Evolutionary conservation across 2,797 vertebrate species (phyloP).

Genomic region (Vultur gryphus): DNA sequence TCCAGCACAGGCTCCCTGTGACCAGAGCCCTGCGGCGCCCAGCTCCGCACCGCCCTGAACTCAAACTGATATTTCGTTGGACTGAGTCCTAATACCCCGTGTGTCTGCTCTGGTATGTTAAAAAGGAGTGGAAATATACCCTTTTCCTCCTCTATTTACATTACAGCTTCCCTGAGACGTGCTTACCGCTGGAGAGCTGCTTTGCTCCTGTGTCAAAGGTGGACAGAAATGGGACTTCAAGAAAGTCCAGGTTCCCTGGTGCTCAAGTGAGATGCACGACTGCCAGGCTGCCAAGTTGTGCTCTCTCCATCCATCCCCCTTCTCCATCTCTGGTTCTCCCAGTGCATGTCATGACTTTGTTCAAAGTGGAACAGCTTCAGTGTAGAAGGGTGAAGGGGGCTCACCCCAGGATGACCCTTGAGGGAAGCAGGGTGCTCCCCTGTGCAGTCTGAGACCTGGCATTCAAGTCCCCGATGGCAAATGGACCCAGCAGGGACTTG

Average conservation of each 20-base stretch:
- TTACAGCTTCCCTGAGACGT: not conserved
- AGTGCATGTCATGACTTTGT: not conserved
- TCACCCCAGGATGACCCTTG: not conserved
- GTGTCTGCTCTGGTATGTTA: not conserved
- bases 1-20: not conserved
- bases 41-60: fast-evolving
- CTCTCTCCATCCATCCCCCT: not conserved
- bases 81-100: fast-evolving
- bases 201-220: not conserved
- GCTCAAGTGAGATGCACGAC: not conserved
- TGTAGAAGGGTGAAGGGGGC: not conserved
- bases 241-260: not conserved
- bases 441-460: not conserved
- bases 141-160: fast-evolving
- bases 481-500: not conserved
- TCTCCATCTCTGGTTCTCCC: not conserved
- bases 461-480: fast-evolving
- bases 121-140: not conserved
- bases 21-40: not conserved
- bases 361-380: not conserved
- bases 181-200: not conserved
- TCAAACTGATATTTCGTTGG: not conserved
- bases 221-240: not conserved
- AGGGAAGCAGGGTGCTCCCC: not conserved
- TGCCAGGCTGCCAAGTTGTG: not conserved